Base-by-base conservation (phyloP, 1,140 invertebrate genomes). In the Drosophila melanica region DNA sequence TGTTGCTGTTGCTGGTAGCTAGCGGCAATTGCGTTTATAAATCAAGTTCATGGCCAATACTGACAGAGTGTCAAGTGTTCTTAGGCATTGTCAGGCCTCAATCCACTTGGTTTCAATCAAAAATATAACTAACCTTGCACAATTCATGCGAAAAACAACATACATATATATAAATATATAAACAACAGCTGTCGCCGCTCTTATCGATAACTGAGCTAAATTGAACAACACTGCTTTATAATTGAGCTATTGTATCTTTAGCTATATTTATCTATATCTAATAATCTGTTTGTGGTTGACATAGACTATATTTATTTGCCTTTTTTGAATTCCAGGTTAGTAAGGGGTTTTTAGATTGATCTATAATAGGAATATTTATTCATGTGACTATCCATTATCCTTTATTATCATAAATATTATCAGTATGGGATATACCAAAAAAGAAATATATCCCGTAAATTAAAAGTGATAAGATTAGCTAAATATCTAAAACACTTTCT, bases 61-160 rank as follows among this genome's bases (percentile, higher is more conserved):
- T 76, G 63, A 74, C 84, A 77, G 65, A 75, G 50, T 82, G 79
- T 86, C 82, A 86, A 86, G 79, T 87, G 79, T 79, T 87, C 82
- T 82, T 86, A 59, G 66, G 45, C 81, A 62, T 51, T 66, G 63
- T 60, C 65, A 71, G 54, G 75, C 65, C 75, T 73, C 67, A 71
- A 62, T 57, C 47, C 45, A 79, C 55, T 79, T 59, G 63, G 54
- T 45, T 64, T 41, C 57, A 53, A 60, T 67, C 64, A 37, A n/a
- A 50, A 55, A 58, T 4, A 69, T 67, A 76, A 79, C 82, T 87
- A 87, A 86, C 81, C 81, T 85, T 85, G 81, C 81, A 60, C 75
- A 87, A 76, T 86, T 72, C 72, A 48, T 39, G 57, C 76, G 41
- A 64, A 84, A 78, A 58, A 35, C 57, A 48, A 72, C 44, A 59